Evolutionary conservation across 92 coral and sea anemone genomes (phyloP), one percentile per base, ranked within the genome.

Genomic region (Palythoa grandis): DNA sequence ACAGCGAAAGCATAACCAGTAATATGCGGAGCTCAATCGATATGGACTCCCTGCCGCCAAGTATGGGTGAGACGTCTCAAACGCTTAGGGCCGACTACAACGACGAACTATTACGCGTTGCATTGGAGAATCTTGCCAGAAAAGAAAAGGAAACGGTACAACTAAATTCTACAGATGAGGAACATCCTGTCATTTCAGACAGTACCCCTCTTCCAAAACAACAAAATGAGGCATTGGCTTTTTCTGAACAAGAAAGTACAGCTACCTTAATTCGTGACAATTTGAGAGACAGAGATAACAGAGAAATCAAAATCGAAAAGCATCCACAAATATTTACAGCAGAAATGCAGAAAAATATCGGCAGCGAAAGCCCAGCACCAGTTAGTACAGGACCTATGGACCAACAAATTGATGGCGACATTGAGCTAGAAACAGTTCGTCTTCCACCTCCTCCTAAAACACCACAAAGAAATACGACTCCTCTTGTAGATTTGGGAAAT

Each of bases 401-500:
- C n/a, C 14, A 79, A 12, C 54, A 20, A 4, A n/a, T 22, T 79
- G 12, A 63, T 43, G 73, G 69, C n/a, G 43, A 66, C 24, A 5
- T 22, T n/a, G 57, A 80, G 52, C 63, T 80, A 11, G 74, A 80
- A 22, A 19, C 40, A 80, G 39, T 5, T 65, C 74, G 56, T 11
- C 37, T 80, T 66, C 85, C 74, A 15, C 75, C 85, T 25, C 85
- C 74, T 23, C 85, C 85, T 15, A 73, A 80, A 20, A 80, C 85
- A 47, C 74, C 74, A 3, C 57, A 73, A 2, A 66, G 29, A 20
- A 43, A 22, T 23, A 48, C 29, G 15, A 43, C 40, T 11, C 47
- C 74, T 11, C 74, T 80, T 20, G 74, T 80, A 7, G 85, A 80
- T 8, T 48, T 65, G 61, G 60, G 74, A 4, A 57, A 63, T 13